Percentiles rank a stretch among this genome's conserved stretches.
Evolutionary conservation across 2,888 invertebrate species (phyloP).

Genomic region (Tortricodes alternella): DNA sequence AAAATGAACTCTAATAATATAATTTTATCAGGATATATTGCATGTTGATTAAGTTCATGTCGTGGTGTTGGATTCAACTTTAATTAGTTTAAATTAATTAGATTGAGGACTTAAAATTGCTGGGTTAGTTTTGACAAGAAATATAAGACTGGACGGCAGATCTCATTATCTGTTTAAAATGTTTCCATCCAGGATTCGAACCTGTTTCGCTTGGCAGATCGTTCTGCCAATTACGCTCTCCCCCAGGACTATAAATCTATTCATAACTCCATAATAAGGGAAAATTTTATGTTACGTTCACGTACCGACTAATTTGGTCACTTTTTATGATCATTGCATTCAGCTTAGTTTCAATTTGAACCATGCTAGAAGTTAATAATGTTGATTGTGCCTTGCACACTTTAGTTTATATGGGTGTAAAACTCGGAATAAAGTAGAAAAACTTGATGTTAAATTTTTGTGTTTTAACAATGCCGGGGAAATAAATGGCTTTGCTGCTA

Average conservation of each 20-base stretch:
- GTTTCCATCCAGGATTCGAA: constrained; percentile 6
- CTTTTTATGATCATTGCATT: constrained; percentile 24
- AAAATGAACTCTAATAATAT: constrained; percentile 8
- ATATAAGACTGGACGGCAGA: background rate
- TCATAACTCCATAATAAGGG: constrained; percentile 29
- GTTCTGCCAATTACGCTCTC: constrained; percentile 19
- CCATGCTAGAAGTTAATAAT: constrained; percentile 1
- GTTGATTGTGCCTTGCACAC: constrained; percentile 24
- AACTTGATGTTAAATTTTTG: constrained; percentile 21
- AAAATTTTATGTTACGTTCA: constrained; percentile 24
- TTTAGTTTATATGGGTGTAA: constrained; percentile 24
- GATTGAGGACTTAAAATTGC: too few relatives aligned
- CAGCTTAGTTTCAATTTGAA: constrained; percentile 14
- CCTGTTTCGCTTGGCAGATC: constrained; percentile 15
- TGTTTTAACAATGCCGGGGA: constrained; percentile 17
- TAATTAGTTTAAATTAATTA: background rate
- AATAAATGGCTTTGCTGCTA: constrained; percentile 3
- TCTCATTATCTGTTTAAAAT: background rate
- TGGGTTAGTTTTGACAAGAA: too few relatives aligned
- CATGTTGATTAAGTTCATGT: background rate
- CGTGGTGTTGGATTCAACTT: background rate
- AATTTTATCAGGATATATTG: background rate
- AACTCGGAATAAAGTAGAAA: constrained; percentile 17
- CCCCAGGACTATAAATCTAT: constrained; percentile 22
- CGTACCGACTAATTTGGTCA: constrained; percentile 28